Conservation (phyloP, 2,797 vertebrate genomes). For the Smutsia temminckii region DNA sequence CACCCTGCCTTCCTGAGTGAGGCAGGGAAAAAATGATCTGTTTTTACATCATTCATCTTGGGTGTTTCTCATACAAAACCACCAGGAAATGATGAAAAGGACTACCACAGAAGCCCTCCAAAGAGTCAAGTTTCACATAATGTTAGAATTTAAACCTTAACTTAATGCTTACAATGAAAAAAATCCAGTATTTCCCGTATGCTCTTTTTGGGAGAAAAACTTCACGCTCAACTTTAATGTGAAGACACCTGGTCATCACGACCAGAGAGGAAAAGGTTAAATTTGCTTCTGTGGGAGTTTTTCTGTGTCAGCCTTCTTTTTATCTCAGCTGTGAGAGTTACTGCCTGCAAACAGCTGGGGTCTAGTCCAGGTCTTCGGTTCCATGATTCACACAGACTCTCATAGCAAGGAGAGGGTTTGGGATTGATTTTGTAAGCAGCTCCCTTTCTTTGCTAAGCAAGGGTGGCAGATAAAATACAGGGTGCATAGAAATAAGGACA, state of each 20-base stretch:
- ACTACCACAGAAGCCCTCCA: background rate
- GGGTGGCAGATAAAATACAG: conserved; percentile 15
- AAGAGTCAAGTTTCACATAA: background rate
- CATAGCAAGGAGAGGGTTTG: background rate
- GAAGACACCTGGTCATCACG: background rate
- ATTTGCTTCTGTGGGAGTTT: background rate
- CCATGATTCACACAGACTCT: background rate
- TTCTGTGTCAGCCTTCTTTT: conserved; percentile 8
- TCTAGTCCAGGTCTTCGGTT: background rate
- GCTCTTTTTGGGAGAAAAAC: background rate
- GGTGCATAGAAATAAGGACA: background rate
- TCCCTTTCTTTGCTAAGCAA: background rate
- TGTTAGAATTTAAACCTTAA: background rate
- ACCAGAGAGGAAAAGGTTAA: conserved; percentile 1
- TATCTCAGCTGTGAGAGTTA: background rate
- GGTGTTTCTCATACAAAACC: background rate
- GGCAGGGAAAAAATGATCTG: no score
- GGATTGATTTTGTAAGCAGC: background rate
- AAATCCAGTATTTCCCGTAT: background rate
- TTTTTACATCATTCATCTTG: background rate
- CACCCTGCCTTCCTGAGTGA: background rate
- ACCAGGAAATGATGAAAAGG: background rate
- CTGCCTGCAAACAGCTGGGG: background rate
- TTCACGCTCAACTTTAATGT: background rate
- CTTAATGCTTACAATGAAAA: background rate